Evolutionary conservation across 2,797 vertebrate species (phyloP), one percentile per base, ranked within the genome.

Genomic region (Artibeus lituratus): DNA sequence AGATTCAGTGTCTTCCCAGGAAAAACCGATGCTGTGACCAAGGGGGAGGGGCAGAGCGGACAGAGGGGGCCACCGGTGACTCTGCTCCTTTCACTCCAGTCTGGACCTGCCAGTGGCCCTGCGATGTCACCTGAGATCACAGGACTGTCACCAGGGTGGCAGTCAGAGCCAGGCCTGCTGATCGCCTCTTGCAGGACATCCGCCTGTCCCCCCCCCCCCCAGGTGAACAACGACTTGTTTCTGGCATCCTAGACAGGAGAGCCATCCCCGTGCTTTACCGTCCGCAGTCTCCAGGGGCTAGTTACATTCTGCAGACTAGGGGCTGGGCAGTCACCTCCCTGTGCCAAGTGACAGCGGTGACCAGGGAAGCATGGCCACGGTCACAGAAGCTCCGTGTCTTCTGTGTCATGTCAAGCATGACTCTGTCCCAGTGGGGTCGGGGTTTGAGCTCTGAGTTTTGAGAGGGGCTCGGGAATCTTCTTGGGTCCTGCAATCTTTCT

Each of bases 141-240:
- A 4, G 0, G 0, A 49, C 26, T 19, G n/a, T 37, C 70, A 2
- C 14, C 26, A 14, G 29, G 2, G 12, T 4, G 9, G 7, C 2
- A 2, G 35, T 16, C 57, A 32, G 47, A 72, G 32, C 47, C 77
- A 11, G 80, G 15, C 11, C 39, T 51, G 3, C 78, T 11, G 2
- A 21, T 9, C 12, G 16, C 6, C 49, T 47, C 24, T 35, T 16
- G 1, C 2, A 35, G 44, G 19, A 16, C 24, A 5, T 0, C 11
- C 2, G 18, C 73, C 82, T 1, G 0, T 51, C 51, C 16, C 15
- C 47, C 4, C 22, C 5, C 1, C 15, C 47, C 4, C 22, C 5
- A 0, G 0, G 12, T n/a, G 7, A 18, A 51, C 44, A 47, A 1
- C 2, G 55, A 32, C 24, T 65, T 29, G 3, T 16, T 42, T 88